phyloP scores from a whole-genome alignment of 1,140 invertebrate species.

The Euschistus heros region DNA sequence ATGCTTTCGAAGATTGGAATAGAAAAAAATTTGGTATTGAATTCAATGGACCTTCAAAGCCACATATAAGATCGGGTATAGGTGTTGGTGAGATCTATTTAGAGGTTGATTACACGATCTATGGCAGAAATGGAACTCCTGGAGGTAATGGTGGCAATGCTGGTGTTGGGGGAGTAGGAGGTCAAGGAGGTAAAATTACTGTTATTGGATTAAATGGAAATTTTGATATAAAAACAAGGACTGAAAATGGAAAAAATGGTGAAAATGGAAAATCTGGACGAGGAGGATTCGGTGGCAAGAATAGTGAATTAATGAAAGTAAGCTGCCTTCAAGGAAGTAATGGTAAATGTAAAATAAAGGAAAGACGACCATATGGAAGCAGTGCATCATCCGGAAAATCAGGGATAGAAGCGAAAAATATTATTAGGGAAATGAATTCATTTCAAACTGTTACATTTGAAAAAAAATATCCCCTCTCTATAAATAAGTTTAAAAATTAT shows the following conservation, averaged over 20 bases:
- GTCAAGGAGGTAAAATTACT: background rate
- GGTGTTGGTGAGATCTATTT: background rate
- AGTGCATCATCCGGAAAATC: too few relatives aligned
- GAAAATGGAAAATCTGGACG: background rate
- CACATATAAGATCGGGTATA: background rate
- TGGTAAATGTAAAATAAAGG: too few relatives aligned
- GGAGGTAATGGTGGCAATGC: slow-evolving; percentile 16
- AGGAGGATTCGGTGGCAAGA: background rate
- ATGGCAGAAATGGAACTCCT: background rate
- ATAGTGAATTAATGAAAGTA: too few relatives aligned
- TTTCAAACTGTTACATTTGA: too few relatives aligned
- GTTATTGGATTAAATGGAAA: background rate
- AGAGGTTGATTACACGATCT: background rate
- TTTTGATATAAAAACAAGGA: background rate
- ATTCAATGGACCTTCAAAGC: background rate
- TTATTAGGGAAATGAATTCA: too few relatives aligned
- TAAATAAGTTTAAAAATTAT: too few relatives aligned
- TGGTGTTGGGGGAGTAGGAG: slow-evolving; percentile 18
- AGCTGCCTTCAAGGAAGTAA: too few relatives aligned
- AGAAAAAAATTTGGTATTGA: background rate
- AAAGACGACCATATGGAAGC: too few relatives aligned
- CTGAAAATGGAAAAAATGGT: background rate
- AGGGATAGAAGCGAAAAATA: too few relatives aligned
- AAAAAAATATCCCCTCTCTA: too few relatives aligned
- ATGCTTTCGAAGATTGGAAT: background rate